Conservation (phyloP, 2,113 vertebrate genomes). For the Pipa parva region DNA sequence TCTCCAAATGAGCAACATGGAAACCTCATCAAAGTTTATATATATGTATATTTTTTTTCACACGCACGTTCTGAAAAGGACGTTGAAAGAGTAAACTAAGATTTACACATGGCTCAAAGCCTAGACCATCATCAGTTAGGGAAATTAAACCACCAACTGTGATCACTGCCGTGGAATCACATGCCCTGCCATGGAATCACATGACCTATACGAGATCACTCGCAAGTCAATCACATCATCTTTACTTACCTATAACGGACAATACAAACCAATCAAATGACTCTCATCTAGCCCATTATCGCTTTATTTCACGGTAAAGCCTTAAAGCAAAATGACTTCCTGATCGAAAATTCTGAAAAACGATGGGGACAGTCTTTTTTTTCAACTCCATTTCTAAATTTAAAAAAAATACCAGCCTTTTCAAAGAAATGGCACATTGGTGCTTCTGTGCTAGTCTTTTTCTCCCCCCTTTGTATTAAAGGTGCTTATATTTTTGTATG, state of each 20-base stretch:
- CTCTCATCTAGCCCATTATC: not conserved
- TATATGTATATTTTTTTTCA: conserved; percentile 61
- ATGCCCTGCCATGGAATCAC: conserved; percentile 64
- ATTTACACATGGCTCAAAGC: conserved; percentile 40
- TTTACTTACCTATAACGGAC: not conserved
- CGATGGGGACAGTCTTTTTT: conserved; percentile 2
- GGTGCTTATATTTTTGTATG: conserved; percentile 88
- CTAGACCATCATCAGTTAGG: conserved; percentile 25
- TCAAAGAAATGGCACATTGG: conserved; percentile 32
- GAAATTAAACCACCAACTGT: conserved; percentile 32
- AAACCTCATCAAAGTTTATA: conserved; percentile 82
- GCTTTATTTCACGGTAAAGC: conserved; percentile 41
- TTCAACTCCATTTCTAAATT: not conserved
- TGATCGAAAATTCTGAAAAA: conserved; percentile 27
- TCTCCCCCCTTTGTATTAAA: conserved; percentile 70
- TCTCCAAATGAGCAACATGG: conserved; percentile 83
- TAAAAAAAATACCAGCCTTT: conserved; percentile 4
- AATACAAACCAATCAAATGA: not conserved
- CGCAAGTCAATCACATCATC: conserved; percentile 36
- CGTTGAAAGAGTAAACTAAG: conserved; percentile 53
- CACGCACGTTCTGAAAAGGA: conserved; percentile 87
- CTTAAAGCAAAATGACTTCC: conserved; percentile 48
- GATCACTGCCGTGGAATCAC: conserved; percentile 55
- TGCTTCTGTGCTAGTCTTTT: conserved; percentile 70
- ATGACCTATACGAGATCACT: conserved; percentile 16